Evolutionary conservation across 2,888 invertebrate genomes (phyloP), one percentile per base, ranked within the genome.

Genomic region (Teleiodes luculella): DNA sequence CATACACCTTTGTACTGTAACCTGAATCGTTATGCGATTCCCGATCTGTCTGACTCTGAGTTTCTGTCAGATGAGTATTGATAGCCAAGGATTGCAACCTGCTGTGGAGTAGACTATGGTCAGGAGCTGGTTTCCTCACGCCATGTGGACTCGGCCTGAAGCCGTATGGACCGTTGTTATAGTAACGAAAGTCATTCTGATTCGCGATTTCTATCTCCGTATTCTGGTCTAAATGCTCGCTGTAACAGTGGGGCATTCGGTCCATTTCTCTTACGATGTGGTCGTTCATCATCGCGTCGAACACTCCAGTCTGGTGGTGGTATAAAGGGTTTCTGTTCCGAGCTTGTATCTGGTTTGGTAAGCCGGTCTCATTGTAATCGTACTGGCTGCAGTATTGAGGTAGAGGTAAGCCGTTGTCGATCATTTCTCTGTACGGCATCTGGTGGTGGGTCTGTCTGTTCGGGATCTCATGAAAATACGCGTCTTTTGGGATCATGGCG

Each of bases 1-100:
- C 94, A 62, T 95, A 95, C 64, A 95, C 94, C 70, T 95, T 94
- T 36, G 95, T 95, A 67, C 95, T 95, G 76, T 96, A 96, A 0
- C 96, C 96, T 0, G 96, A 96, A 80, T 96, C 96, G 62, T 95
- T 95, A 73, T 94, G 95, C 0, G 93, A 92, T 66, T 94, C 94
- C 52, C 93, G 79, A 63, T 93, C 93, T 0, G 90, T 72, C 64
- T 90, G 90, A 62, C 88, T 87, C 55, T 90, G 90, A 0, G 81
- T 82, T 56, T 90, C 90, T 1, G 87, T 83, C 60, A 90, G 63
- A 62, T 90, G 86, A 0, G 90, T 90, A 62, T 90, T 90, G 0
- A 90, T 90, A 8, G 90, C 89, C 55, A 90, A 66, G 0, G 90
- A 90, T 55, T 90, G 90, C 18, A 90, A 68, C 11, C 89, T 70